Base-by-base conservation (phyloP, 2,797 vertebrate genomes). In the Arremon aurantiirostris region DNA sequence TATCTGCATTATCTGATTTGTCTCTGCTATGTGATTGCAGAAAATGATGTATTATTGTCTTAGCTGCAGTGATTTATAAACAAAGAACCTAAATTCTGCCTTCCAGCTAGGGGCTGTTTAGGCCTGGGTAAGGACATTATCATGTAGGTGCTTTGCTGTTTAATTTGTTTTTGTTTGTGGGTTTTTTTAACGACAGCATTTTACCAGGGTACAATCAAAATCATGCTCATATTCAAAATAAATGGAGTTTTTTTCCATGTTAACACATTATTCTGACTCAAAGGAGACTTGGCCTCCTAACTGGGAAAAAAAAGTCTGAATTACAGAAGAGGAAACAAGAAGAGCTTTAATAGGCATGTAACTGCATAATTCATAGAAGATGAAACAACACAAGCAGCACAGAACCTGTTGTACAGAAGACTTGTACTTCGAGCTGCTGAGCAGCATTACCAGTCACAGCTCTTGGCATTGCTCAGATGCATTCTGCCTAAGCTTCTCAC, bases 1-100 rank as follows among this genome's bases (percentile, higher is more conserved):
- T 79, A 91, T 71, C 65, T 72, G 61, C 49, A 77, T 85, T 95
- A 82, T 92, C 86, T 91, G 89, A 90, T 91, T 91, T 93, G 53
- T 80, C 39, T 93, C 52, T 71, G 66, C 35, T 90, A 41, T 79
- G 52, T 32, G 59, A 87, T 59, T 90, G 56, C 63, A 39, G 46
- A 84, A 73, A 83, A 93, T 84, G 24, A 89, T 73, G 34, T 35
- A 90, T 57, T 93, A 94, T 79, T 95, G 86, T 87, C 75, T 87
- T 63, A 93, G 65, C 55, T 80, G 46, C 3, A 83, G 84, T 65
- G 85, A 79, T 93, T 96, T 87, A 94, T 82, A 84, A 89, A 86
- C 19, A 34, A 89, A 44, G 72, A 88, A 56, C 72, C 32, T 56
- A 86, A 86, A 94, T 78, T 76, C 68, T 90, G 44, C 83, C 59